Evolutionary conservation across 2,113 vertebrate species (phyloP), one percentile per base, ranked within the genome.

Genomic region (Pholis gunnellus): DNA sequence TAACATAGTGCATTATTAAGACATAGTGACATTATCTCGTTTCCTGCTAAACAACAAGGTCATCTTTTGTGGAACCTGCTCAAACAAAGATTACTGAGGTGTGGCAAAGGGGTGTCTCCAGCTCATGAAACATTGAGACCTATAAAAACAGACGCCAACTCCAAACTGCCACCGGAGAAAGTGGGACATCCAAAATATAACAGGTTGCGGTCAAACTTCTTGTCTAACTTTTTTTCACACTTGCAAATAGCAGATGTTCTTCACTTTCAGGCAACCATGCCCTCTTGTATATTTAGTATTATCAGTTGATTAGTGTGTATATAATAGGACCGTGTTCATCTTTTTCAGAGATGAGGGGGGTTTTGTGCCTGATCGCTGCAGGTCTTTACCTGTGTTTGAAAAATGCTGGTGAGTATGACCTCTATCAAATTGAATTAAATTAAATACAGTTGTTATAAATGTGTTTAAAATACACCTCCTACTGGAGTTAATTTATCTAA

Each of bases 291-390:
- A 50, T 50, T 57, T 8, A 1, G 4, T 78, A 25, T 48, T 6
- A 44, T 38, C 17, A 27, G 29, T 34, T 36, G 40, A n/a, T 46
- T 20, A 31, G 3, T 48, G 13, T 64, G 9, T 38, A 4, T 20
- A 38, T 42, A 34, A 57, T 9, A n/a, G 15, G 3, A 20, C 20
- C 60, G 2, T 71, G 17, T 46, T 18, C 78, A 25, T 60, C 4
- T 75, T 44, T 72, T 69, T 17, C 71, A 91, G 82, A 65, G 27
- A 93, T 92, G 90, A 82, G 69, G 25, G n/a, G 10, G 52, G 3
- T 77, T 69, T 14, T 91, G 52, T 78, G 71, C 60, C 42, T 92
- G 56, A 44, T 92, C 29, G 63, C 63, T 46, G 38, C 79, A 8
- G 82, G 76, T 27, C 61, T 91, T 29, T 73, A 27, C 65, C 50